Evolutionary conservation across 2,797 vertebrate species (phyloP).

Genomic region (Channallabes apus): DNA sequence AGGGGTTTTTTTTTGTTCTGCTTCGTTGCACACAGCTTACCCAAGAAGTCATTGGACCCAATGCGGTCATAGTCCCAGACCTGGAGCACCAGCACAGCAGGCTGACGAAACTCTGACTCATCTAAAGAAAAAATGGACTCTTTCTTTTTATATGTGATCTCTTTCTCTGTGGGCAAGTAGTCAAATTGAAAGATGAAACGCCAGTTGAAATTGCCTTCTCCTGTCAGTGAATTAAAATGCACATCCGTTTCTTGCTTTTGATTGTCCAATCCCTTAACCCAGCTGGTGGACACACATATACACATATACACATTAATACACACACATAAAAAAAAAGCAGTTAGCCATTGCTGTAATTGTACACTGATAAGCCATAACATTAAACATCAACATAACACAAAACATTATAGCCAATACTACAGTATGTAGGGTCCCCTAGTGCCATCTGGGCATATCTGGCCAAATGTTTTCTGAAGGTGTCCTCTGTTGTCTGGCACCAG

Average conservation of each 20-base stretch:
- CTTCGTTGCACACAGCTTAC: slow-evolving; percentile 65
- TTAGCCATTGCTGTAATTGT: too few species aligned
- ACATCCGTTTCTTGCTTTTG: slow-evolving; percentile 96
- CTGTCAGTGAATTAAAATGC: slow-evolving; percentile 93
- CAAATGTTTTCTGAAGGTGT: too few species aligned
- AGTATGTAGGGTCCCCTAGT: too few species aligned
- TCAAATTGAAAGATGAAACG: slow-evolving; percentile 88
- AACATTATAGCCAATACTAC: too few species aligned
- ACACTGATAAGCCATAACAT: too few species aligned
- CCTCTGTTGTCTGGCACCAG: too few species aligned
- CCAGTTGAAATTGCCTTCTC: slow-evolving; percentile 97
- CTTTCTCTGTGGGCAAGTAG: slow-evolving; percentile 91
- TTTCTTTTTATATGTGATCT: slow-evolving; percentile 84
- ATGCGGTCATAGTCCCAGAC: slow-evolving; percentile 96
- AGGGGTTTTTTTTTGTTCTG: not conserved
- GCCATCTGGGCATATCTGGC: too few species aligned
- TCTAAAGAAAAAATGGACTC: slow-evolving; percentile 89
- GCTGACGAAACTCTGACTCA: slow-evolving; percentile 86
- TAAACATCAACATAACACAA: too few species aligned
- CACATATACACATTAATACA: not conserved
- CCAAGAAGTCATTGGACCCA: slow-evolving; percentile 88
- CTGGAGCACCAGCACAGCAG: slow-evolving; percentile 84
- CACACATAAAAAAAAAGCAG: not conserved
- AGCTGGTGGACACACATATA: slow-evolving; percentile 70
- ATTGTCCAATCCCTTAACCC: slow-evolving; percentile 91